Evolutionary conservation across 2,113 vertebrate species (phyloP).

Genomic region (Hippolais icterina): DNA sequence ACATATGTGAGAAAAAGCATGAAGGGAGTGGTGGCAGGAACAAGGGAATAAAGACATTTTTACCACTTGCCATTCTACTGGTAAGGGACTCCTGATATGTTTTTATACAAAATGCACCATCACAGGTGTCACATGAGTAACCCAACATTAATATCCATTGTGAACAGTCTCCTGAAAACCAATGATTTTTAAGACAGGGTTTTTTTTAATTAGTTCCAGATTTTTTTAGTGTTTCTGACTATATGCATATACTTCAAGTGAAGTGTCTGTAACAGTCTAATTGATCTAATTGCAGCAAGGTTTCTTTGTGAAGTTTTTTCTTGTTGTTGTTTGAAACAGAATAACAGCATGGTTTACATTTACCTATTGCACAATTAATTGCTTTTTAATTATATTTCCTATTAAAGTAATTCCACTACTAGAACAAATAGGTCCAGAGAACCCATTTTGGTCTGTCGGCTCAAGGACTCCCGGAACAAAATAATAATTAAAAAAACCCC

Average conservation of each 20-base stretch:
- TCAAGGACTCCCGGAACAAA: neutral
- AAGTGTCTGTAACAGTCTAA: neutral
- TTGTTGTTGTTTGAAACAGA: neutral
- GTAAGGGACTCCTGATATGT: neutral
- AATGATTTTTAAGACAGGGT: neutral
- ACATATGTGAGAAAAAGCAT: neutral
- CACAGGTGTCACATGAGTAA: neutral
- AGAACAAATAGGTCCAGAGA: constrained; percentile 37
- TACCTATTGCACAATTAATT: constrained; percentile 31
- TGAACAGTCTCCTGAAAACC: neutral
- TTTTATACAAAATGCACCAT: neutral
- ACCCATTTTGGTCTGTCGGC: constrained; percentile 22
- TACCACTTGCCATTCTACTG: neutral
- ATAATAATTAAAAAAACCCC: neutral
- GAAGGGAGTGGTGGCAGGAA: neutral
- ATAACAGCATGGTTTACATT: neutral
- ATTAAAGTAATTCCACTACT: neutral
- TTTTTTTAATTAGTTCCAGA: neutral
- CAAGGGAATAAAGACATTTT: neutral
- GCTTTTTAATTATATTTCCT: neutral
- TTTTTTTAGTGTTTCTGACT: neutral
- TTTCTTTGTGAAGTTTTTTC: neutral
- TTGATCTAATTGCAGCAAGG: neutral
- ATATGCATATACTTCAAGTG: neutral
- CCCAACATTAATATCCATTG: neutral